phyloP scores from a whole-genome alignment of 1,140 invertebrate genomes.

The Thaumetopoea pityocampa region DNA sequence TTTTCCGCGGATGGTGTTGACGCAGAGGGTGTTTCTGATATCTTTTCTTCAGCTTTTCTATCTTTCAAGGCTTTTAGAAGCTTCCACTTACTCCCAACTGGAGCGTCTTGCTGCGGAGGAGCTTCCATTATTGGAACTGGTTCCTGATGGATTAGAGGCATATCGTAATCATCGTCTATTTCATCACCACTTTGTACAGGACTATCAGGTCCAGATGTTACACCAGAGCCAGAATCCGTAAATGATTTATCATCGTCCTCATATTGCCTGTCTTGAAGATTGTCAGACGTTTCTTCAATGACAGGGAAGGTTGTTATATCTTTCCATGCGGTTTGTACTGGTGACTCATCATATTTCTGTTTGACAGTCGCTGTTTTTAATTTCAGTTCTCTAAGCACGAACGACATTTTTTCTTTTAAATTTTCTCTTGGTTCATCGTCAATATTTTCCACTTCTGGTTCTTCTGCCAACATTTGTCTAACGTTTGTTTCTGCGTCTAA shows the following conservation, averaged over 20 bases:
- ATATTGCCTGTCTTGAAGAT: conserved; percentile 43
- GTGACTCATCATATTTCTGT: conserved; percentile 65
- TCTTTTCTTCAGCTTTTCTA: conserved; percentile 90
- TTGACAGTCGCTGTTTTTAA: conserved; percentile 78
- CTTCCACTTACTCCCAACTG: conserved; percentile 91
- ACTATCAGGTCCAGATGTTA: conserved; percentile 91
- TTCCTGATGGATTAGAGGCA: conserved; percentile 77
- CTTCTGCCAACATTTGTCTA: conserved; percentile 77
- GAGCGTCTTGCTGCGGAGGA: conserved; percentile 74
- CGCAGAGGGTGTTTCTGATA: conserved; percentile 79
- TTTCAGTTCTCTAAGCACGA: conserved; percentile 84
- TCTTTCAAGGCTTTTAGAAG: conserved; percentile 92
- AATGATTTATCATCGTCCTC: conserved; percentile 70
- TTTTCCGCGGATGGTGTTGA: conserved; percentile 79
- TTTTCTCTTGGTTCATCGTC: conserved; percentile 79
- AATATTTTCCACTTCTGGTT: conserved; percentile 72
- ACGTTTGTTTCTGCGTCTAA: conserved; percentile 80
- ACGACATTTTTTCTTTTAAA: conserved; percentile 86
- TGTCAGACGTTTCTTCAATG: conserved; percentile 46
- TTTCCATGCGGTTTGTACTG: conserved; percentile 61
- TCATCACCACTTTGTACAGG: conserved; percentile 84
- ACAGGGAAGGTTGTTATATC: conserved; percentile 66
- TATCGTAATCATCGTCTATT: conserved; percentile 77
- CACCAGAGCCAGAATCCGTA: conserved; percentile 82
- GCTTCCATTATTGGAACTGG: conserved; percentile 49